These are phyloP conservation scores for Cyclargus thomasi DNA, from an alignment of 1,140 invertebrate genomes.

Conservation along the genomic window DNA sequence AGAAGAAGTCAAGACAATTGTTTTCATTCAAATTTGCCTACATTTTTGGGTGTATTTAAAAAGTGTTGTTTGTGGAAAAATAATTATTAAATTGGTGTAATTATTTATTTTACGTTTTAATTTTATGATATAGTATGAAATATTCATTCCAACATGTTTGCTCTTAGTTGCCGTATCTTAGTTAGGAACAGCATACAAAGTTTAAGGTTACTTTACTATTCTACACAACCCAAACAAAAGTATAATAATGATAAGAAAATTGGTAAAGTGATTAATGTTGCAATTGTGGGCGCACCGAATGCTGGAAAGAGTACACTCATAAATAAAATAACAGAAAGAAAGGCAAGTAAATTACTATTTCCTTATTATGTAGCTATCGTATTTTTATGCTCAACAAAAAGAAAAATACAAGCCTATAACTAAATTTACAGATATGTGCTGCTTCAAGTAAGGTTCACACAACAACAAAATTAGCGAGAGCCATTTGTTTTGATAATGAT, in stretches of 20 bases:
- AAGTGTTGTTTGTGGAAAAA: too few species aligned
- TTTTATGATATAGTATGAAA: not conserved
- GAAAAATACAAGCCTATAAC: too few species aligned
- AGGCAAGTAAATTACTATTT: conserved; percentile 79
- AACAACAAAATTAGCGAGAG: conserved; percentile 83
- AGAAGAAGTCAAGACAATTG: too few species aligned
- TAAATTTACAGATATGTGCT: conserved; percentile 83
- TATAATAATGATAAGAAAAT: conserved; percentile 33
- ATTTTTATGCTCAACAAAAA: not conserved
- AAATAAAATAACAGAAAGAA: conserved; percentile 87
- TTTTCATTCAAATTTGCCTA: too few species aligned
- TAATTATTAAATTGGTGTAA: too few species aligned
- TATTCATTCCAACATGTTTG: not conserved
- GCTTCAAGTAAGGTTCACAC: conserved; percentile 94
- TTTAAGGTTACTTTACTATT: conserved; percentile 40
- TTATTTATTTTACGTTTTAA: too few species aligned
- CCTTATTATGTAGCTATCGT: too few species aligned
- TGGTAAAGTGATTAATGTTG: conserved; percentile 83
- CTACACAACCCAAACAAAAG: conserved; percentile 42
- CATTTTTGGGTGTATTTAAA: too few species aligned
- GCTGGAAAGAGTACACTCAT: conserved; percentile 95
- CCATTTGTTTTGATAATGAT: conserved; percentile 82
- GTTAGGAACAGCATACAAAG: conserved; percentile 23
- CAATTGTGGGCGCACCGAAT: conserved; percentile 93
- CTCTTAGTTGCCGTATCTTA: conserved; percentile 4